Percentiles rank a stretch among this genome's conserved stretches.
Conservation (phyloP, 2,797 vertebrate species). For the Premnoplex brunnescens region DNA sequence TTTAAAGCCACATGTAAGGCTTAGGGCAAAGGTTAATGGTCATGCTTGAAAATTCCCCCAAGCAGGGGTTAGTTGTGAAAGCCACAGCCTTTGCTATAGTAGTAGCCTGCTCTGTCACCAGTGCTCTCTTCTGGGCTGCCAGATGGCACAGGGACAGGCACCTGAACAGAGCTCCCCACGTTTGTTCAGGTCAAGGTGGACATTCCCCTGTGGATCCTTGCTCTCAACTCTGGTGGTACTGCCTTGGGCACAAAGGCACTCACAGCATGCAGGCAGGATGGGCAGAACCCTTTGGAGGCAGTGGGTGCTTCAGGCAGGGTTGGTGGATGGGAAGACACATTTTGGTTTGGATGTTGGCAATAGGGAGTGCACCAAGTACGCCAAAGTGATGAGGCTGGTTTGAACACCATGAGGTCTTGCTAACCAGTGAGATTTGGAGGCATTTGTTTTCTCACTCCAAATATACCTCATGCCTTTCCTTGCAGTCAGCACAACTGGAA, state of each 20-base stretch:
- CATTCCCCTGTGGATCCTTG: not conserved
- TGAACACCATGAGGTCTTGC: not conserved
- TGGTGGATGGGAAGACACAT: not conserved
- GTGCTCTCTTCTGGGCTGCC: not conserved
- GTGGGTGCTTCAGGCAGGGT: not conserved
- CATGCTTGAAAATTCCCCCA: not conserved
- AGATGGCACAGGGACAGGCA: fast-evolving
- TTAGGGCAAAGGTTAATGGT: not conserved
- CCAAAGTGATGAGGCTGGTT: not conserved
- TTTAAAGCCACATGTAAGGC: not conserved
- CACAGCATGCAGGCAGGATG: fast-evolving
- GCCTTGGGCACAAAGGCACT: fast-evolving
- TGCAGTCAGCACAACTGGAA: not conserved
- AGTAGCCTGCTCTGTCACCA: not conserved
- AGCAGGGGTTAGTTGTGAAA: not conserved
- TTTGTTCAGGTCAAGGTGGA: fast-evolving
- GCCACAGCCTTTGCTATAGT: not conserved
- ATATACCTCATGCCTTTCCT: not conserved
- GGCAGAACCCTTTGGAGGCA: not conserved
- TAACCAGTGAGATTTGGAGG: not conserved
- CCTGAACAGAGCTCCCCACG: fast-evolving
- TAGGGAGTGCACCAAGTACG: not conserved
- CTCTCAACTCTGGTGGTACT: not conserved
- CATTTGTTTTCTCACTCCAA: not conserved
- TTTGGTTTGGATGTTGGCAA: not conserved